These are phyloP conservation scores for Chamaetylas fuelleborni DNA, from an alignment of 2,113 vertebrate genomes.

Conservation along the genomic window DNA sequence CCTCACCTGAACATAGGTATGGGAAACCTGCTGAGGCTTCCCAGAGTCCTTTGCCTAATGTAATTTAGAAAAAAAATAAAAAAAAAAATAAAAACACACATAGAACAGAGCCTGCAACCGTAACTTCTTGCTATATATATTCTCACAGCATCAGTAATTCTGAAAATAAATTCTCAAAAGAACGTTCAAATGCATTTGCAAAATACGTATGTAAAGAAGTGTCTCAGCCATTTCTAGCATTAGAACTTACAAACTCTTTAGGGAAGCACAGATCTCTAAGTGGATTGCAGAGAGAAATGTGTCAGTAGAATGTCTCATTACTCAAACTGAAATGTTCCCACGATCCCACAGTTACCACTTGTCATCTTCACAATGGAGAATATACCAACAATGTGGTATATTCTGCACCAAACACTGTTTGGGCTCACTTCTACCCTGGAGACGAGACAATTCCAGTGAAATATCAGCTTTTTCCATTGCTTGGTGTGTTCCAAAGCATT, in stretches of 20 bases:
- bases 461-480: background rate
- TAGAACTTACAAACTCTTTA: slow-evolving; percentile 27
- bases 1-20: slow-evolving; percentile 80
- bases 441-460: background rate
- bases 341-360: slow-evolving; percentile 44
- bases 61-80: background rate
- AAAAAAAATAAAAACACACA: background rate
- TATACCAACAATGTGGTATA: background rate
- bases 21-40: slow-evolving; percentile 84
- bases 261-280: slow-evolving; percentile 40
- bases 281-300: slow-evolving; percentile 22
- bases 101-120: background rate
- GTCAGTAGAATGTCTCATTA: slow-evolving; percentile 38
- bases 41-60: slow-evolving; percentile 90
- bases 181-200: background rate
- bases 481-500: background rate
- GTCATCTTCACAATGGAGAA: background rate
- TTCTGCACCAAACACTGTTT: background rate
- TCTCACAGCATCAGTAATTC: background rate
- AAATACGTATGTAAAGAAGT: slow-evolving; percentile 18
- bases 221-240: slow-evolving; percentile 2
- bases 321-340: slow-evolving; percentile 33
- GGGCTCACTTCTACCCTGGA: background rate
- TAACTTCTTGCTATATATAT: background rate
- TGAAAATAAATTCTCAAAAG: background rate